Base-by-base conservation (phyloP, 2,797 vertebrate genomes). In the Tragopan temminckii region DNA sequence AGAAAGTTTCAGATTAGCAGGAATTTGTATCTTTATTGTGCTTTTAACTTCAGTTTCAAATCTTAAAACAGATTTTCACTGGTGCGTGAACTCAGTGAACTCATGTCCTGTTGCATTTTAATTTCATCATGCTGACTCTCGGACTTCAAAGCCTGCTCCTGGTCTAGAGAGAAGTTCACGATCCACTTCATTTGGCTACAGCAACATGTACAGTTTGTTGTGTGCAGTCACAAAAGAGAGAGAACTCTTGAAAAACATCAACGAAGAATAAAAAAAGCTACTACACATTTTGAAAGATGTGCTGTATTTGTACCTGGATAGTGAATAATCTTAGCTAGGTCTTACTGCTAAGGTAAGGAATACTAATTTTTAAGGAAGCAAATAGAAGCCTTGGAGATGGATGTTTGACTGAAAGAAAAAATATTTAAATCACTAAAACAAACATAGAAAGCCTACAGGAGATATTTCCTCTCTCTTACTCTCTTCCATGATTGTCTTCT, bases 1-100 rank as follows among this genome's bases (percentile, higher is more conserved):
- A 95, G 89, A 96, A 94, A 93, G 89, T 86, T 95, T 95, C 94
- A 96, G 96, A 95, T 97, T 97, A 96, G 82, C 80, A 80, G 85
- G 93, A 94, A 92, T 95, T 93, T 93, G 77, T 95, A 91, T 95
- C 95, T 96, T 96, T 96, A 94, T 93, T 95, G 77, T 84, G 90
- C 94, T 96, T 97, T 95, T 96, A 95, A 94, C 91, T 97, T 94
- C 67, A 70, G 77, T 89, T 94, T 91, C 57, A 74, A 92, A 91
- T 91, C 94, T 91, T 93, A 84, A 91, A 94, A 71, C 87, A 86
- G 95, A 92, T 92, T 96, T 95, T 94, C 15, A 5, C 76, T 84
- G 80, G 78, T 86, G 88, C 59, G 3, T 92, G 90, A 95, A 95
- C 96, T 81, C 74, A 2, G 52, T 95, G 94, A 96, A 95, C 93